Evolutionary conservation across 2,797 vertebrate genomes (phyloP).

Genomic region (Decapterus maruadsi): DNA sequence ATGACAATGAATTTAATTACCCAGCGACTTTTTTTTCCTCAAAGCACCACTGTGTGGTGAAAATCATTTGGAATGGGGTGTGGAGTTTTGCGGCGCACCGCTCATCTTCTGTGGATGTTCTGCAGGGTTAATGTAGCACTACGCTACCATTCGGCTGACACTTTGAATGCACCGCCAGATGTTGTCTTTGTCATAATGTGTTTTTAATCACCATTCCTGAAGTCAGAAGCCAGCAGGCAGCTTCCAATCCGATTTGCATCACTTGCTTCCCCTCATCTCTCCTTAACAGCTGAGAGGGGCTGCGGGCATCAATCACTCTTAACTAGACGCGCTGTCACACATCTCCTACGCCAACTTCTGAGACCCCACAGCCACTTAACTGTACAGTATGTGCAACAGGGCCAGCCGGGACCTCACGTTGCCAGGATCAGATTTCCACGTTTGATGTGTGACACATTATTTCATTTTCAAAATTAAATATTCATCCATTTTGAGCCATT

Average conservation of each 20-base stretch:
- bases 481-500: not conserved
- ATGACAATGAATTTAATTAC: conserved; percentile 47
- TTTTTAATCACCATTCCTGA: conserved; percentile 86
- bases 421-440: not conserved
- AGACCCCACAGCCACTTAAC: conserved; percentile 30
- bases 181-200: conserved; percentile 86
- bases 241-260: conserved; percentile 76
- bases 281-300: conserved; percentile 75
- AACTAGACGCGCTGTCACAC: conserved; percentile 77
- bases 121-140: conserved; percentile 54
- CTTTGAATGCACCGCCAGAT: conserved; percentile 78
- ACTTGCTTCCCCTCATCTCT: conserved; percentile 68
- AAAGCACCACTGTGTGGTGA: conserved; percentile 25
- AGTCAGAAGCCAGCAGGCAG: conserved; percentile 82
- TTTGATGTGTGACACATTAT: not conserved
- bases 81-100: conserved; percentile 39
- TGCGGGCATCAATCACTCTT: conserved; percentile 82
- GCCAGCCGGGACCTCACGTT: not conserved
- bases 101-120: conserved; percentile 62
- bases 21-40: conserved; percentile 8
- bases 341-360: conserved; percentile 38
- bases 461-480: not conserved
- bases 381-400: conserved; percentile 11
- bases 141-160: conserved; percentile 63
- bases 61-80: conserved; percentile 47